Evolutionary conservation across 2,797 vertebrate species (phyloP).

Genomic region (Catamblyrhynchus diadema): DNA sequence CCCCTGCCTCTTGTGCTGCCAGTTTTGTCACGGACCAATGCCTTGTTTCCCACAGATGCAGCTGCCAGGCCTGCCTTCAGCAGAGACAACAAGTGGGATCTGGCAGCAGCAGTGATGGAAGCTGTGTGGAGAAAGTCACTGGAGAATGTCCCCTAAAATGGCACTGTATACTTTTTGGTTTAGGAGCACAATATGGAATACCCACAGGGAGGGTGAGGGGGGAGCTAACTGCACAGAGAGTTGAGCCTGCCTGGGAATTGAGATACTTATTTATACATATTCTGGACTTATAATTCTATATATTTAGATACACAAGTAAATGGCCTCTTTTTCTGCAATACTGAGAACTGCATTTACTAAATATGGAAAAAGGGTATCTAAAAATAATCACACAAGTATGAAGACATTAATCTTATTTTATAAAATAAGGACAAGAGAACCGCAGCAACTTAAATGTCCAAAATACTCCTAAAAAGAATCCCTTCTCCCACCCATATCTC

Average conservation of each 20-base stretch:
- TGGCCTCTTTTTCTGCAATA: slow-evolving; percentile 1
- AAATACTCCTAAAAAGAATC: not conserved
- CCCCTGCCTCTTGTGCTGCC: not conserved
- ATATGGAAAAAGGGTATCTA: slow-evolving; percentile 38
- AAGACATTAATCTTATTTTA: not conserved
- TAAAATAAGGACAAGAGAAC: not conserved
- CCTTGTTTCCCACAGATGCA: not conserved
- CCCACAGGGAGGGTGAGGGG: accelerated
- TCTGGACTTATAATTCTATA: not conserved
- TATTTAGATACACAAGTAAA: slow-evolving; percentile 14
- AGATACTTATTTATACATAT: not conserved
- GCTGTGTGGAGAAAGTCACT: not conserved
- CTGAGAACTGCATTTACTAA: slow-evolving; percentile 25
- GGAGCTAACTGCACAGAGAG: not conserved
- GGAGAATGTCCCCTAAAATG: not conserved
- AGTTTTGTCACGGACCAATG: accelerated
- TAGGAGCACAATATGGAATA: not conserved
- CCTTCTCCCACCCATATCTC: not conserved
- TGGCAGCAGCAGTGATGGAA: not conserved
- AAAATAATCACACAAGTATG: slow-evolving; percentile 30
- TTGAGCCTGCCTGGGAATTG: not conserved
- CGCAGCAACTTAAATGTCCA: not conserved
- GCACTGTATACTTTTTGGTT: not conserved
- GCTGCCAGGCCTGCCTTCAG: not conserved
- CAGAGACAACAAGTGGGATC: not conserved